Evolutionary conservation across 2,113 vertebrate genomes (phyloP).

Genomic region (Grammomys dolichurus): DNA sequence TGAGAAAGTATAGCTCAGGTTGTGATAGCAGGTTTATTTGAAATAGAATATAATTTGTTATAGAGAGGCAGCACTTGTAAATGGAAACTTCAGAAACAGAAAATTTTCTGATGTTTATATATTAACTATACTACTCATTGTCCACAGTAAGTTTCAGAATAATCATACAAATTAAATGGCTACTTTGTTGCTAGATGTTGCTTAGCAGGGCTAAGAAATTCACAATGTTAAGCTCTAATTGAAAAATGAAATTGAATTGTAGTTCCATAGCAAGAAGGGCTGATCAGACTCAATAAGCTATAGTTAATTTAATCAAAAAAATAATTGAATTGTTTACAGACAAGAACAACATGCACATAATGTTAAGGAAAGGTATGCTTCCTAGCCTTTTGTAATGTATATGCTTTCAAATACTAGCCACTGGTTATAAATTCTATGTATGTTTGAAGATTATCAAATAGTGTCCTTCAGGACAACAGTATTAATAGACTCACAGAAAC

Average conservation of each 20-base stretch:
- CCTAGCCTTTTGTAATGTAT: conserved; percentile 61
- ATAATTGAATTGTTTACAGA: conserved; percentile 87
- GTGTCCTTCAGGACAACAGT: background rate
- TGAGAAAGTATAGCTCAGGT: conserved; percentile 72
- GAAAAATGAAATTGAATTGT: conserved; percentile 90
- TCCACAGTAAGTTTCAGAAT: conserved; percentile 84
- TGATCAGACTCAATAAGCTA: conserved; percentile 87
- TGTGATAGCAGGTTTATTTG: conserved; percentile 76
- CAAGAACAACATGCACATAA: conserved; percentile 75
- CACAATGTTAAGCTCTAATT: conserved; percentile 88
- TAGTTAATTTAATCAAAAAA: conserved; percentile 87
- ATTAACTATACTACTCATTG: conserved; percentile 81
- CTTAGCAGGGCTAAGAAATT: conserved; percentile 86
- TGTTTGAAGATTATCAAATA: conserved; percentile 10
- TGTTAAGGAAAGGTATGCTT: conserved; percentile 79
- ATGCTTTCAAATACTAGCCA: conserved; percentile 64
- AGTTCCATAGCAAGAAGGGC: conserved; percentile 87
- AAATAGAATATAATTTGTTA: conserved; percentile 83
- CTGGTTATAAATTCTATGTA: conserved; percentile 16
- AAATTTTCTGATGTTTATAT: conserved; percentile 84
- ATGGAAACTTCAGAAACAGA: conserved; percentile 80
- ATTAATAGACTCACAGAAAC: background rate
- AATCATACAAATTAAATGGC: conserved; percentile 86
- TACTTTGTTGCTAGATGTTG: conserved; percentile 86
- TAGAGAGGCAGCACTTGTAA: conserved; percentile 79